Base-by-base conservation (phyloP, 1,140 invertebrate species). In the Bradysia coprophila region DNA sequence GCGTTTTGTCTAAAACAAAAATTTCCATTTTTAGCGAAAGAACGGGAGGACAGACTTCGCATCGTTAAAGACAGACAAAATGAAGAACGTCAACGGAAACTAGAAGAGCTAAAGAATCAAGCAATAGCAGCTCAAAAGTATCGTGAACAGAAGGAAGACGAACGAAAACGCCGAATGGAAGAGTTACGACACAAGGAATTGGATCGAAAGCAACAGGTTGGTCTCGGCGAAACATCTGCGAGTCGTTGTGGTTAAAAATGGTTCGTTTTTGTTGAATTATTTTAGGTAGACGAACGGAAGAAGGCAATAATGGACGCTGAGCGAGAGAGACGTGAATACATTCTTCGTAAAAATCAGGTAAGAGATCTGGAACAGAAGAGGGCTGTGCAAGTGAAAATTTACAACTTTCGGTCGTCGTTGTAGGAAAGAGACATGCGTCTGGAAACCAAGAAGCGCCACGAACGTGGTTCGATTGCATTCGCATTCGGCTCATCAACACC, bases 401-500 rank as follows among this genome's bases (percentile, higher is more conserved):
- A 13, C 15, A 20, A 15, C 22, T 6, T 11, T 37, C 15, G 5
- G 16, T 44, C 28, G n/a, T 48, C 63, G 5, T 28, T 42, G 13
- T 11, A 59, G 66, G 85, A 89, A 56, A 69, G 84, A 45, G 83
- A 87, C 51, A 80, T 82, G 36, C 72, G 83, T 46, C 67, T 88
- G 49, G 84, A 89, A 62, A 70, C 74, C 24, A 79, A 76, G 56
- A 69, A 67, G 50, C 71, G 69, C 52, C 76, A 76, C 56, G 77
- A 81, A 53, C 66, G 74, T 47, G 74, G 71, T 61, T 73, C 66
- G 31, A 68, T 72, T 47, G 54, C 46, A 40, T 90, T 89, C 65
- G 86, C 85, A 24, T 90, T 90, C 64, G 86, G 86, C 32, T 89
- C 84, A 52, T 89, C 84, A 42, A 88, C 84, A 38, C 84, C 86